Conservation (phyloP, 2,797 vertebrate genomes). For the Novumbra hubbsi region DNA sequence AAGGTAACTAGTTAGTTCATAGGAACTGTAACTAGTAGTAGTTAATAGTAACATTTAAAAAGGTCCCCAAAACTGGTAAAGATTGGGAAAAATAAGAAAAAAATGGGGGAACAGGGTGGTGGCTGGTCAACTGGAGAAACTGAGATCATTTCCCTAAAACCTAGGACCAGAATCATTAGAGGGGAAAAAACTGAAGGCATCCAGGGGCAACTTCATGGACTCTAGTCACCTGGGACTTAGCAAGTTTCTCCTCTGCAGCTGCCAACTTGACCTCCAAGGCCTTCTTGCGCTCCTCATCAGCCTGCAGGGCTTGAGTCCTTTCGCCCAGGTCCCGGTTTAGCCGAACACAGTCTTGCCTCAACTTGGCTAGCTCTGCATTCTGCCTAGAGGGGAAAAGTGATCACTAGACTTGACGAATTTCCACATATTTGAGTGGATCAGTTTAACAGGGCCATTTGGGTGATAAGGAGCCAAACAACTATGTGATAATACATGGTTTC, state of each 20-base stretch:
- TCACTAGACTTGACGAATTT: neutral
- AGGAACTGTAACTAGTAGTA: too few relatives aligned
- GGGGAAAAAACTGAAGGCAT: too few relatives aligned
- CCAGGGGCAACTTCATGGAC: neutral
- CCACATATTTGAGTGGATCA: neutral
- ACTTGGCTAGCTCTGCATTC: slow-evolving; percentile 83
- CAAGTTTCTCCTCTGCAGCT: slow-evolving; percentile 69
- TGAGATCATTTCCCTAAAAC: too few relatives aligned
- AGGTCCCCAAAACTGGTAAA: neutral
- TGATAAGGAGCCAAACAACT: too few relatives aligned
- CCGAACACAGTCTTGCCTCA: slow-evolving; percentile 82
- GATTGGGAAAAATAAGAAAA: too few relatives aligned
- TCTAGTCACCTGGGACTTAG: slow-evolving; percentile 74
- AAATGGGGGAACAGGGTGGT: too few relatives aligned
- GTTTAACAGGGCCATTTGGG: too few relatives aligned
- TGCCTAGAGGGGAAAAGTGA: slow-evolving; percentile 68
- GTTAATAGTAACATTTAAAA: too few relatives aligned
- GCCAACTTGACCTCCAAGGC: slow-evolving; percentile 73
- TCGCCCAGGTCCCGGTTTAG: slow-evolving; percentile 80
- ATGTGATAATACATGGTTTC: too few relatives aligned
- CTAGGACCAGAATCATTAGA: too few relatives aligned
- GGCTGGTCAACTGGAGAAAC: too few relatives aligned
- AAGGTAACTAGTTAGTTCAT: too few relatives aligned
- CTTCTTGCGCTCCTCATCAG: slow-evolving; percentile 79
- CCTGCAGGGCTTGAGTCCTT: slow-evolving; percentile 67